These are phyloP conservation scores for Danaus melanippus DNA, from an alignment of 1,140 invertebrate species.

Conservation along the genomic window DNA sequence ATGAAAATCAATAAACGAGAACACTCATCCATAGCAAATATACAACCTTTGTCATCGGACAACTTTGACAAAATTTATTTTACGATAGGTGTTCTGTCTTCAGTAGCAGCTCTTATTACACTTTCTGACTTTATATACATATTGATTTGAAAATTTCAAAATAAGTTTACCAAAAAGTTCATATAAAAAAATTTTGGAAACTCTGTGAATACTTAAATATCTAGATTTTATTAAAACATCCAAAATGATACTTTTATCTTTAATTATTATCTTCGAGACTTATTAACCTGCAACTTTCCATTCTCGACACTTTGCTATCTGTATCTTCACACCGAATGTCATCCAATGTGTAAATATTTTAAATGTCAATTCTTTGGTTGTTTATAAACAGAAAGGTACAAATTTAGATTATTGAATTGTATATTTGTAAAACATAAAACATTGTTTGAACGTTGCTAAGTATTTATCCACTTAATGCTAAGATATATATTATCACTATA, in stretches of 20 bases:
- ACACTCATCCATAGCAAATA: slow-evolving; percentile 1
- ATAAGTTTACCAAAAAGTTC: neutral
- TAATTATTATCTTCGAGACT: too few species aligned
- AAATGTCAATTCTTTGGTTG: slow-evolving; percentile 1
- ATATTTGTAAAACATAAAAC: slow-evolving; percentile 4
- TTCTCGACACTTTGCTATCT: too few species aligned
- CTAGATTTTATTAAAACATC: too few species aligned
- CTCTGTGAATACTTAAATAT: too few species aligned
- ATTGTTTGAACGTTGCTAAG: slow-evolving; percentile 8
- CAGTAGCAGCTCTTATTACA: slow-evolving; percentile 22
- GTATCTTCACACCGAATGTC: neutral
- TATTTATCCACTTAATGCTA: slow-evolving; percentile 5
- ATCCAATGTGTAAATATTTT: slow-evolving; percentile 4
- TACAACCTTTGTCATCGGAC: neutral
- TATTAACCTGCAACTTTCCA: too few species aligned
- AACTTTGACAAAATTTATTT: slow-evolving; percentile 29
- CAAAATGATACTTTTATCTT: too few species aligned
- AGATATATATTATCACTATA: slow-evolving; percentile 2
- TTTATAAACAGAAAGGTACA: slow-evolving; percentile 1
- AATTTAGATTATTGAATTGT: slow-evolving; percentile 2
- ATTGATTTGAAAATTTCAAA: neutral
- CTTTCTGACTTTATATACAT: slow-evolving; percentile 25
- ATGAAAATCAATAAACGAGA: slow-evolving; percentile 14
- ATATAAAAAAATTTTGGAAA: too few species aligned
- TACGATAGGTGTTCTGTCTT: slow-evolving; percentile 22